Evolutionary conservation across 1,140 invertebrate species (phyloP), one percentile per base, ranked within the genome.

Genomic region (Drosophila azteca): DNA sequence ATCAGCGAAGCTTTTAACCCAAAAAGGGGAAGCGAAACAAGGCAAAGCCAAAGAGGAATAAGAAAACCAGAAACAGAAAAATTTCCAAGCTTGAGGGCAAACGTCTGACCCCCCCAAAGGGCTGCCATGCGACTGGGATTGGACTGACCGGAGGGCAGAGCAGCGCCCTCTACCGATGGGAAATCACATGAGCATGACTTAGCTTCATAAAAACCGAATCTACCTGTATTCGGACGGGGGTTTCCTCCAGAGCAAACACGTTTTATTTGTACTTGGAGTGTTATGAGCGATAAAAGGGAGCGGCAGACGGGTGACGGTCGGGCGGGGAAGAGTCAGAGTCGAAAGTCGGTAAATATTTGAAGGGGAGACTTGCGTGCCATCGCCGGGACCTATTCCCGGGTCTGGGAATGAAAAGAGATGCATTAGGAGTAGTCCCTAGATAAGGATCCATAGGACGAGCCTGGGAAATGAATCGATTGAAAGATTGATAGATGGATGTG

Each of bases 221-320:
- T 79, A 80, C 77, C 77, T 79, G 77, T 45, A 54, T 45, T 46
- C 26, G 58, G 45, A 62, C 9, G 22, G 20, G 51, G 58, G 45
- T 54, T 58, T n/a, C 24, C 64, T 49, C 45, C 45, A 13, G 6
- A 7, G 31, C n/a, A 58, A 66, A 72, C 61, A 71, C 57, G 52
- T 79, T 83, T 78, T 83, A 83, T 83, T 83, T 79, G 79, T 75
- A 70, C 51, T 60, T 70, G 48, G 45, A 49, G 69, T 65, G 61
- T 70, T 59, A 39, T 29, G 52, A 45, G 35, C 60, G 60, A 61
- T 75, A 79, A 22, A 22, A 72, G 26, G 61, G 9, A 54, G 17
- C 29, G 29, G 7, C 17, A 20, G 17, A 20, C 17, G 17, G 17
- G 1, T 20, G 17, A 1, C 8, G 29, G 45, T 26, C 17, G 17